phyloP scores from a whole-genome alignment of 2,888 invertebrate genomes.

The Autographa gamma region DNA sequence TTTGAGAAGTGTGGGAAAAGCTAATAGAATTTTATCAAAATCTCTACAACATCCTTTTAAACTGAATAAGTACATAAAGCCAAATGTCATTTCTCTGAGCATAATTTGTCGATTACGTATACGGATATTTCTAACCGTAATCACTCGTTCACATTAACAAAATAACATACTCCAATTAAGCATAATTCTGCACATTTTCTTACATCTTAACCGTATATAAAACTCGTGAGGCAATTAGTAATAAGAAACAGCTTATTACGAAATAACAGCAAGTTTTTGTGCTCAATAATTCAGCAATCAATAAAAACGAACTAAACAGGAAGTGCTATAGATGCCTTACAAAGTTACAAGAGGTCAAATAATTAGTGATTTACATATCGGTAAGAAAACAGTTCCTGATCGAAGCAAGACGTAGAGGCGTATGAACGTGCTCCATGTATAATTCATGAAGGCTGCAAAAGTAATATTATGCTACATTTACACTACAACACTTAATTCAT shows the following conservation, averaged over 20 bases:
- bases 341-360: slow-evolving; percentile 35
- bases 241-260: slow-evolving; percentile 4
- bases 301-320: slow-evolving; percentile 24
- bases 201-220: neutral
- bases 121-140: neutral
- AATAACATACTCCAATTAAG: neutral
- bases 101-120: neutral
- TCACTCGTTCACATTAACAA: neutral
- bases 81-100: neutral
- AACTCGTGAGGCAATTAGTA: neutral
- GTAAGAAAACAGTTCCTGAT: slow-evolving; percentile 30
- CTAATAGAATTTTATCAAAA: too few species aligned
- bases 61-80: too few species aligned
- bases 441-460: slow-evolving; percentile 37
- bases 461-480: neutral
- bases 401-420: slow-evolving; percentile 31
- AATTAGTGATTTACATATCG: slow-evolving; percentile 5
- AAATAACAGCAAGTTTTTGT: slow-evolving; percentile 1
- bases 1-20: too few species aligned
- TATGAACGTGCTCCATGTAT: slow-evolving; percentile 29
- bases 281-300: neutral
- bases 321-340: slow-evolving; percentile 18
- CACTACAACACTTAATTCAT: neutral
- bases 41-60: too few species aligned
- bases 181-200: neutral